Evolutionary conservation across 2,113 vertebrate species (phyloP), one percentile per base, ranked within the genome.

Genomic region (Gavia stellata): DNA sequence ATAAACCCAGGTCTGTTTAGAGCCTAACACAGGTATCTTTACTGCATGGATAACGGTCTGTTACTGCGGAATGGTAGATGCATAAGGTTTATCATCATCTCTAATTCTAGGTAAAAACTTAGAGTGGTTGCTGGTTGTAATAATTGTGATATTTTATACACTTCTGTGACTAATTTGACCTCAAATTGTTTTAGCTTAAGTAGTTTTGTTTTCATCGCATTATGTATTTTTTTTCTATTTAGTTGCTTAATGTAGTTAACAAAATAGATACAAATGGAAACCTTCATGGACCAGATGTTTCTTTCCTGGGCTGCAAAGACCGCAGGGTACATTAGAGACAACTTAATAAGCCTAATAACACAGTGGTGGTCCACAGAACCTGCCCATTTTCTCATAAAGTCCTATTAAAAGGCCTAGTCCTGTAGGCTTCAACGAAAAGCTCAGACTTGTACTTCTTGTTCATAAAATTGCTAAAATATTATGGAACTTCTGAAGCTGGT

Each of bases 281-380:
- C 49, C 49, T 90, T 90, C 66, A 66, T 28, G 26, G 49, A 81
- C 79, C 96, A 96, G 81, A 96, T 94, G 74, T 96, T 96, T 86
- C 56, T 77, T 93, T 93, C 82, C 26, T 81, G 86, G 94, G 78
- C 42, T 86, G 49, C 71, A 86, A 86, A 81, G 71, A 53, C 94
- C 28, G 10, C 67, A 77, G 92, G 58, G 20, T 88, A 77, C 92
- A 62, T 90, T 81, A 77, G 16, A 93, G 59, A 86, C 49, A 90
- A 81, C 42, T 90, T 96, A 95, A 96, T 77, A 88, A 93, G 67
- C 33, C 45, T 93, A 94, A 89, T 89, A 97, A 94, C 92, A 62
- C 93, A 92, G 74, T 63, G 71, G 93, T 95, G 82, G 81, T 70
- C 75, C 67, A 73, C 42, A 77, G 40, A 93, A 78, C n/a, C 47